phyloP scores from a whole-genome alignment of 92 coral and sea anemone genomes.

The Ricordea florida region DNA sequence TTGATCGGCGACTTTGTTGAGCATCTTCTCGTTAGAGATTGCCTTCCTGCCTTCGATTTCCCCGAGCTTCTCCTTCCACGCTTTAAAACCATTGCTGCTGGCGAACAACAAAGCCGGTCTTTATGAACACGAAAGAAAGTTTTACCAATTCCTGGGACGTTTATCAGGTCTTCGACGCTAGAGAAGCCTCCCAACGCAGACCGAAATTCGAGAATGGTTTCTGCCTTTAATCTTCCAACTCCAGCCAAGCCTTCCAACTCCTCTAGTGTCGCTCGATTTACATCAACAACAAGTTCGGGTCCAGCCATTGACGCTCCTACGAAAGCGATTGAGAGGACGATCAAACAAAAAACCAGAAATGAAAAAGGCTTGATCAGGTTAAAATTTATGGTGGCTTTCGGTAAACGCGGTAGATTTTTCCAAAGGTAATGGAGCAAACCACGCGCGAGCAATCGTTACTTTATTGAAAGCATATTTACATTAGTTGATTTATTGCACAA shows the following conservation, averaged over 20 bases:
- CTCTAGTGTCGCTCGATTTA: conserved; percentile 88
- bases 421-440: no score
- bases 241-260: conserved; percentile 85
- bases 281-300: conserved; percentile 73
- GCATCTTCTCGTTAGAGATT: conserved; percentile 20
- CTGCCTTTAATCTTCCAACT: conserved; percentile 89
- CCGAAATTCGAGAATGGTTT: conserved; percentile 80
- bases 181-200: conserved; percentile 92
- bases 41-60: conserved; percentile 29
- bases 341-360: background rate
- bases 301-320: conserved; percentile 78
- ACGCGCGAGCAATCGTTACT: no score
- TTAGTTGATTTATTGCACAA: no score
- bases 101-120: conserved; percentile 69
- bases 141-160: conserved; percentile 87
- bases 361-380: background rate
- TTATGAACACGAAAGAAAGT: conserved; percentile 79
- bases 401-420: no score
- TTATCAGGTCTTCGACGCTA: conserved; percentile 75
- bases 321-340: background rate
- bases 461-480: no score
- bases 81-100: conserved; percentile 48
- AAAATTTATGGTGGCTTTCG: no score
- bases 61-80: conserved; percentile 82
- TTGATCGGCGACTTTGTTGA: background rate